Percentiles rank a stretch among this genome's conserved stretches.
phyloP scores from a whole-genome alignment of 2,113 vertebrate genomes.

The Cebidichthys violaceus region DNA sequence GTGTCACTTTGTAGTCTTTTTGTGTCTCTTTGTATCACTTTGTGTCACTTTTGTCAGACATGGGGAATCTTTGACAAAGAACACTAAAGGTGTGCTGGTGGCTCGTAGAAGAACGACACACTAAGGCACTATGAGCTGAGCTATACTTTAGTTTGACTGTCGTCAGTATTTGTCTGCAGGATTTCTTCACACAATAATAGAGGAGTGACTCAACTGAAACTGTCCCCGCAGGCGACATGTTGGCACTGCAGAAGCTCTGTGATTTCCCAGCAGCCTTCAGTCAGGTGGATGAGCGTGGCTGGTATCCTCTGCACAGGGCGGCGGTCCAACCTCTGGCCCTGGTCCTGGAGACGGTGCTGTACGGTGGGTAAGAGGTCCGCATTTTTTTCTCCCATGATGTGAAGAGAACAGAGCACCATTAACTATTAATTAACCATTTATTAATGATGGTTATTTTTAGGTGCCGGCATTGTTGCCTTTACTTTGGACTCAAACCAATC shows the following conservation, averaged over 20 bases:
- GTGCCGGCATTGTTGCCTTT: too few species aligned
- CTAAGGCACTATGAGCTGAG: too few species aligned
- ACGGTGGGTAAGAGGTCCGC: conserved; percentile 79
- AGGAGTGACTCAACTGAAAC: not conserved
- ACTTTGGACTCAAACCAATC: too few species aligned
- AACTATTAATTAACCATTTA: too few species aligned
- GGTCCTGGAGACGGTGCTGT: conserved; percentile 87
- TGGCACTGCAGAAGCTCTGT: conserved; percentile 84
- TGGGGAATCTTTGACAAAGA: too few species aligned
- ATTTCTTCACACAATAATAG: not conserved
- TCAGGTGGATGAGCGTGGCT: conserved; percentile 86
- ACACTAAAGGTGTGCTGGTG: too few species aligned
- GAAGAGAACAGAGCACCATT: not conserved
- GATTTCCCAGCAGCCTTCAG: conserved; percentile 84
- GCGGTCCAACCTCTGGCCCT: conserved; percentile 81
- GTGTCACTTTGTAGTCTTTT: too few species aligned
- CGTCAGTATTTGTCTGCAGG: not conserved
- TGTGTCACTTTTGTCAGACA: too few species aligned
- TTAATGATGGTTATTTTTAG: too few species aligned
- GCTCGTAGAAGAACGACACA: too few species aligned
- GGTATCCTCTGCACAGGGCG: conserved; percentile 88
- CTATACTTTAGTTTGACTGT: too few species aligned
- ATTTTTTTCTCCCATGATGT: not conserved
- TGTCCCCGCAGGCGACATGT: conserved; percentile 79
- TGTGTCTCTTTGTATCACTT: too few species aligned